These are phyloP conservation scores for Epinotia bilunana DNA, from an alignment of 2,888 invertebrate genomes.

Conservation along the genomic window DNA sequence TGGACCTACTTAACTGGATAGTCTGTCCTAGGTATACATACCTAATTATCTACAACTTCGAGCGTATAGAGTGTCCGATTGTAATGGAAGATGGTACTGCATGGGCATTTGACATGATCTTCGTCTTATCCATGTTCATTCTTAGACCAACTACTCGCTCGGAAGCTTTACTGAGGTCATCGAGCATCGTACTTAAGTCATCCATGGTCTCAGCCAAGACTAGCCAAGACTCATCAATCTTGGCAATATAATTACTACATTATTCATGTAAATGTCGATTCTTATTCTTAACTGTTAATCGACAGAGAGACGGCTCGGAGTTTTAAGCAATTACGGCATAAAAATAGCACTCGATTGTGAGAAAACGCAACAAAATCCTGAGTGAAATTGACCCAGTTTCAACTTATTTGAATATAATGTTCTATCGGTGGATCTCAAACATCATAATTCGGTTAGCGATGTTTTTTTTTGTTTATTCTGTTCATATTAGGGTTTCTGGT, in stretches of 20 bases:
- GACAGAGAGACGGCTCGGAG: not conserved
- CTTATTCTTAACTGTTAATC: not conserved
- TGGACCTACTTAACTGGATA: too few relatives aligned
- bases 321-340: not conserved
- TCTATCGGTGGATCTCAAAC: conserved; percentile 3
- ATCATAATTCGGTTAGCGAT: not conserved
- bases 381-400: conserved; percentile 12
- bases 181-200: too few relatives aligned
- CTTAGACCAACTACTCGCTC: too few relatives aligned
- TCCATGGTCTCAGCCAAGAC: too few relatives aligned
- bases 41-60: too few relatives aligned
- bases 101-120: too few relatives aligned
- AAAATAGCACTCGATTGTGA: not conserved
- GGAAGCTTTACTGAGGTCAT: too few relatives aligned
- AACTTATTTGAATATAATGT: not conserved
- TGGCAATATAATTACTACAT: not conserved
- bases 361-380: conserved; percentile 1
- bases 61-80: too few relatives aligned
- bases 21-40: too few relatives aligned
- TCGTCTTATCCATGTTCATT: too few relatives aligned
- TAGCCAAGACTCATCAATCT: too few relatives aligned
- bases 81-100: not conserved
- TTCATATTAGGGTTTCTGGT: too few relatives aligned
- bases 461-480: conserved; percentile 4
- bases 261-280: not conserved